Evolutionary conservation across 2,113 vertebrate genomes (phyloP).

Genomic region (Hippolais icterina): DNA sequence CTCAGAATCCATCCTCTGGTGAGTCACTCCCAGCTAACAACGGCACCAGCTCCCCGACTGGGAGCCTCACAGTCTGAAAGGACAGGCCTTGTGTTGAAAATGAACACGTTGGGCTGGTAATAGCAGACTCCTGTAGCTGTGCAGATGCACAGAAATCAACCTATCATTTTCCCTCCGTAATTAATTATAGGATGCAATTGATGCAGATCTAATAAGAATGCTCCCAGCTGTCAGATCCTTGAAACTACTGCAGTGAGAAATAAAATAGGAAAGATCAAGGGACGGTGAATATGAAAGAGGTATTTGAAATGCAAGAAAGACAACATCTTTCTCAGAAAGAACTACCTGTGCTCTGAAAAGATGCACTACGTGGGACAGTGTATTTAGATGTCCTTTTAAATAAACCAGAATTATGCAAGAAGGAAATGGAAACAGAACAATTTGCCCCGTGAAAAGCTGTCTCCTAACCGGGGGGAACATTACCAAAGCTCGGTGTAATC

Average conservation of each 20-base stretch:
- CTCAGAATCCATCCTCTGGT: neutral
- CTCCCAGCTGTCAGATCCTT: constrained; percentile 51
- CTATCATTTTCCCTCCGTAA: constrained; percentile 53
- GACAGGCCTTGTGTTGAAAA: neutral
- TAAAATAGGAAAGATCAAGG: constrained; percentile 26
- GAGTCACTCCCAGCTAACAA: neutral
- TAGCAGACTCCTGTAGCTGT: constrained; percentile 46
- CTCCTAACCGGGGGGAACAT: neutral
- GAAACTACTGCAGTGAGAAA: constrained; percentile 18
- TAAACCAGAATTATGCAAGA: neutral
- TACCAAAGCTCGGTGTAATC: neutral
- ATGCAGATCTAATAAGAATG: constrained; percentile 60
- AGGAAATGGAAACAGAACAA: neutral
- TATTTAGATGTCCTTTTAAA: neutral
- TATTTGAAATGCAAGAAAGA: neutral
- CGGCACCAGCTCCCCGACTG: neutral
- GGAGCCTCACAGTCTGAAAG: neutral
- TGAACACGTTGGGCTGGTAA: neutral
- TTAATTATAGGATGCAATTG: constrained; percentile 66
- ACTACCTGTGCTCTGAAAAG: neutral
- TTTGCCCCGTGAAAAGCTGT: neutral
- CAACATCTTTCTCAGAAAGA: neutral
- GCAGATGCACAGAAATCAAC: constrained; percentile 56
- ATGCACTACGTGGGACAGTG: neutral
- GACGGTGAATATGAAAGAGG: neutral